Conservation (phyloP, 2,113 vertebrate genomes). For the Otocyon megalotis region DNA sequence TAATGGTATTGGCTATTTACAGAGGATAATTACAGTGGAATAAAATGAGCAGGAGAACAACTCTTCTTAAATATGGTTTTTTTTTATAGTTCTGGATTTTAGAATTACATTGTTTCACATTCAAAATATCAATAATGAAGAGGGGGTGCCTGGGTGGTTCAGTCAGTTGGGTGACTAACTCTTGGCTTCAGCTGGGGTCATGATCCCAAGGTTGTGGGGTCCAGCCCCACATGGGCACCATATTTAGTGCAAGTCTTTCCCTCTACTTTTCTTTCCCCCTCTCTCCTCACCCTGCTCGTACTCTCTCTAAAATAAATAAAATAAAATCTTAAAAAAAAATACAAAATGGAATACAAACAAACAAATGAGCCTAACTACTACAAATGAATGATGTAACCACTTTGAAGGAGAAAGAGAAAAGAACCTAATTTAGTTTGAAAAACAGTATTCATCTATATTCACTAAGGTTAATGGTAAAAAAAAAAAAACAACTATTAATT, state of each 20-base stretch:
- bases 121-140: neutral
- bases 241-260: neutral
- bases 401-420: neutral
- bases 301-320: neutral
- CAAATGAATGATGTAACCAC: neutral
- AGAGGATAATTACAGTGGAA: neutral
- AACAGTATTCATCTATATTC: neutral
- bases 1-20: neutral
- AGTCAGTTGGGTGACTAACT: neutral
- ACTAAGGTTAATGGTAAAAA: neutral
- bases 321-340: neutral
- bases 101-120: neutral
- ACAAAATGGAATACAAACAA: neutral
- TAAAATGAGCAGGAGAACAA: neutral
- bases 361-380: neutral
- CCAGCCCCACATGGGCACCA: neutral
- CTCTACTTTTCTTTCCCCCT: neutral
- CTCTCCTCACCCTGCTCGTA: neutral
- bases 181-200: neutral
- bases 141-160: neutral
- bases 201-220: neutral
- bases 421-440: neutral
- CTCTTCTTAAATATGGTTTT: neutral
- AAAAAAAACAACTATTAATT: neutral
- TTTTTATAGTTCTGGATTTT: neutral